phyloP scores from a whole-genome alignment of 2,888 invertebrate genomes.

The Eubasilissa splendida region DNA sequence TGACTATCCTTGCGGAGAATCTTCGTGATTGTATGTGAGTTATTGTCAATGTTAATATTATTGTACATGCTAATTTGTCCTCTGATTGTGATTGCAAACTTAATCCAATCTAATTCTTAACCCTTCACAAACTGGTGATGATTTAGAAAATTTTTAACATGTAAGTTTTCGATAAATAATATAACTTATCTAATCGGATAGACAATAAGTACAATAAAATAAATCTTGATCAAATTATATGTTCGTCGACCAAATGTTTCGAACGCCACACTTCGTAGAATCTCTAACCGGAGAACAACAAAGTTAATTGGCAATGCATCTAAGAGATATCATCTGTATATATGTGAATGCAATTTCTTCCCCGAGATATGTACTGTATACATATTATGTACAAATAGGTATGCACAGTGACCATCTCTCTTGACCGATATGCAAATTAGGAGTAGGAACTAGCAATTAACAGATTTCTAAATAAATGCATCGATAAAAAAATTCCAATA shows the following conservation, averaged over 20 bases:
- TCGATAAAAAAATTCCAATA: too few relatives aligned
- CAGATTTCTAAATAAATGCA: background rate
- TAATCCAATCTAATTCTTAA: too few relatives aligned
- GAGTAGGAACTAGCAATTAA: constrained; percentile 1
- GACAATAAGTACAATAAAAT: background rate
- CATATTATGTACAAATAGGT: background rate
- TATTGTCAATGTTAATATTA: too few relatives aligned
- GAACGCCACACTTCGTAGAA: background rate
- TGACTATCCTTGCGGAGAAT: too few relatives aligned
- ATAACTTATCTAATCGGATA: too few relatives aligned
- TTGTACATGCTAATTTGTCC: too few relatives aligned
- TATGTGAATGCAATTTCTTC: constrained; percentile 37
- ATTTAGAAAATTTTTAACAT: background rate
- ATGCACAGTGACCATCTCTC: constrained; percentile 15
- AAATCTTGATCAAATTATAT: background rate
- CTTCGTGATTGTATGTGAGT: too few relatives aligned
- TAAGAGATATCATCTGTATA: constrained; percentile 44
- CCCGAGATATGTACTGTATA: constrained; percentile 7
- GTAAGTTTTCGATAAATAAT: background rate
- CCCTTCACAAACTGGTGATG: too few relatives aligned
- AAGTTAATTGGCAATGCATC: constrained; percentile 48
- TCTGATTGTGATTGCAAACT: too few relatives aligned
- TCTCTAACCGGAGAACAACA: constrained; percentile 27
- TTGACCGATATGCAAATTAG: constrained; percentile 31
- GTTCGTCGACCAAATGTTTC: background rate